phyloP scores from a whole-genome alignment of 2,888 invertebrate species.

The Eulithis prunata region DNA sequence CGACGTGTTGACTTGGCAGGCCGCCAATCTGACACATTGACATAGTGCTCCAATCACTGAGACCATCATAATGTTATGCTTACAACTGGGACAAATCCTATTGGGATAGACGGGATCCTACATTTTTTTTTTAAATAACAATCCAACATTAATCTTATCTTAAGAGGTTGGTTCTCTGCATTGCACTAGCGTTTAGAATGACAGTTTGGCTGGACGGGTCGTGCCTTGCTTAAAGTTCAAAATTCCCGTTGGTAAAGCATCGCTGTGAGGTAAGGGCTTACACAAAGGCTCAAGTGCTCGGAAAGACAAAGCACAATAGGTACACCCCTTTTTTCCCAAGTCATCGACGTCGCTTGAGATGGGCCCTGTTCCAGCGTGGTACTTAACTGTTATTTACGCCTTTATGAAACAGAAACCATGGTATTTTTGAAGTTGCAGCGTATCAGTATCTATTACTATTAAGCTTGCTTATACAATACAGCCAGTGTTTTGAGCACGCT shows the following conservation, averaged over 20 bases:
- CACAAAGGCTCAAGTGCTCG: neutral
- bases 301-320: slow-evolving; percentile 5
- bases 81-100: neutral
- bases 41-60: slow-evolving; percentile 12
- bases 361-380: neutral
- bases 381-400: too few relatives aligned
- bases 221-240: too few relatives aligned
- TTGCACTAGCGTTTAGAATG: neutral
- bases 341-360: slow-evolving; percentile 1
- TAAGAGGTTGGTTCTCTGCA: too few relatives aligned
- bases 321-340: neutral
- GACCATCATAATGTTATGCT: neutral
- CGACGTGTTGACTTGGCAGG: slow-evolving; percentile 17
- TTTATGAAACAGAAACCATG: too few relatives aligned
- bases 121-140: neutral
- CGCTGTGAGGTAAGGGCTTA: neutral
- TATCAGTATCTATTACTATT: too few relatives aligned
- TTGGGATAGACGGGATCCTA: neutral
- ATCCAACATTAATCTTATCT: too few relatives aligned
- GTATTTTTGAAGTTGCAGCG: too few relatives aligned
- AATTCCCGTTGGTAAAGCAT: too few relatives aligned
- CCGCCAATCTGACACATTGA: slow-evolving; percentile 12
- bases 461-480: too few relatives aligned
- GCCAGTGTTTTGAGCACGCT: too few relatives aligned
- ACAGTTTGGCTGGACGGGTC: neutral